Conservation (phyloP, 2,113 vertebrate genomes). For the Nesoenas mayeri region DNA sequence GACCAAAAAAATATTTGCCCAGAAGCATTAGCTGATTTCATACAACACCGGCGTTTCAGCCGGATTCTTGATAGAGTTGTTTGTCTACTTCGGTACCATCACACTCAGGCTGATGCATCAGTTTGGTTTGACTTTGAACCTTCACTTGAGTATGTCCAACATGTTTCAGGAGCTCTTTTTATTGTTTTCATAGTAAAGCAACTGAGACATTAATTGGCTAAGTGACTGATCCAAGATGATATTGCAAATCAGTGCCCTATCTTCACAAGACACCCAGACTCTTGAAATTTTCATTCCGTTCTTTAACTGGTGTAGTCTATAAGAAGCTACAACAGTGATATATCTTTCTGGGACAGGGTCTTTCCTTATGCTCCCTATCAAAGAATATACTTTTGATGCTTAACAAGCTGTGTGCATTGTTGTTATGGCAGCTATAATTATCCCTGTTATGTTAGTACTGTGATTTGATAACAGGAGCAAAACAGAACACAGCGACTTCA, state of each 20-base stretch:
- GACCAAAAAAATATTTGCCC: not conserved
- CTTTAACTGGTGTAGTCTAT: not conserved
- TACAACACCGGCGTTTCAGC: not conserved
- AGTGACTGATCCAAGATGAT: not conserved
- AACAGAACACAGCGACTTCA: conserved; percentile 24
- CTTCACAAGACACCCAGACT: not conserved
- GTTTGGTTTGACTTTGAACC: not conserved
- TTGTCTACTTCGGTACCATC: not conserved
- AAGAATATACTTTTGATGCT: conserved; percentile 1
- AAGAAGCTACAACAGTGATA: not conserved
- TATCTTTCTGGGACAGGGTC: not conserved
- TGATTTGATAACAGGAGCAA: conserved; percentile 33
- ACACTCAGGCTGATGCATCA: not conserved
- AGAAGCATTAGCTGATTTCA: not conserved
- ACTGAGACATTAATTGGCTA: not conserved
- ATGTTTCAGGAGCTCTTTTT: not conserved
- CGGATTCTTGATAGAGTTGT: not conserved
- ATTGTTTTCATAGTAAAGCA: not conserved
- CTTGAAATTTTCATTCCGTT: not conserved
- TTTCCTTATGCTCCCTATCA: not conserved
- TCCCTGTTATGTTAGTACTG: conserved; percentile 7
- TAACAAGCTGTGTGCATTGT: not conserved
- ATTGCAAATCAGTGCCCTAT: not conserved
- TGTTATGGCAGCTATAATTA: conserved; percentile 42
- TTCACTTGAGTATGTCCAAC: not conserved